Evolutionary conservation across 2,888 invertebrate genomes (phyloP), one percentile per base, ranked within the genome.

Genomic region (Hedychridium roseum): DNA sequence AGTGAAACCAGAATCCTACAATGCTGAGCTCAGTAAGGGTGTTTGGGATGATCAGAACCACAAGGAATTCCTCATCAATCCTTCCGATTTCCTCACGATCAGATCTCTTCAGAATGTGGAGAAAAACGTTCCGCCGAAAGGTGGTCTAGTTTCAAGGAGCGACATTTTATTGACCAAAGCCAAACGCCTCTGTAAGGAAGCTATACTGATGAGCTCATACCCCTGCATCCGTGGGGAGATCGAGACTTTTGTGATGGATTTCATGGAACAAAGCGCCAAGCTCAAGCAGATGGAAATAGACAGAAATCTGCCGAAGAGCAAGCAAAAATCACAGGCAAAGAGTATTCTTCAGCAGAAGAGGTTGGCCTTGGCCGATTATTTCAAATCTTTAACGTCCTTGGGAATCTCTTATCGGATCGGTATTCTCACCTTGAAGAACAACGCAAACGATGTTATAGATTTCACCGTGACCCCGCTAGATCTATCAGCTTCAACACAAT

Each of bases 401-500:
- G 94, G 95, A 0, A 75, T 96, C 1, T 94, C 91, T 31, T 93
- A 91, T 71, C 86, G 91, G 51, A 86, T 88, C 1, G 97, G 97
- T 1, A 80, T 91, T 4, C 44, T 73, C 2, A 73, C 61, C 3
- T 73, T 69, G 73, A 75, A 62, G 53, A 79, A 78, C 37, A 61
- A 60, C 14, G 54, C 57, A 9, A 45, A 80, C 0, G 83, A 86
- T 1, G 74, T 87, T 11, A 82, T 84, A 28, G 85, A 89, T 66
- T 87, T 88, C 54, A 81, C 84, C 0, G 80, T 88, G 53, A 83
- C 87, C 16, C 92, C 94, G 0, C 82, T 93, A 2, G 87, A 91
- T 76, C 76, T 92, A 15, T 79, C 81, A 15, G 86, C 84, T 27
- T 82, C 83, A 38, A 74, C 88, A 27, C 74, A 79, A 4, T 82